phyloP scores from a whole-genome alignment of 1,140 invertebrate genomes.

The Drosophila chauvacae region DNA sequence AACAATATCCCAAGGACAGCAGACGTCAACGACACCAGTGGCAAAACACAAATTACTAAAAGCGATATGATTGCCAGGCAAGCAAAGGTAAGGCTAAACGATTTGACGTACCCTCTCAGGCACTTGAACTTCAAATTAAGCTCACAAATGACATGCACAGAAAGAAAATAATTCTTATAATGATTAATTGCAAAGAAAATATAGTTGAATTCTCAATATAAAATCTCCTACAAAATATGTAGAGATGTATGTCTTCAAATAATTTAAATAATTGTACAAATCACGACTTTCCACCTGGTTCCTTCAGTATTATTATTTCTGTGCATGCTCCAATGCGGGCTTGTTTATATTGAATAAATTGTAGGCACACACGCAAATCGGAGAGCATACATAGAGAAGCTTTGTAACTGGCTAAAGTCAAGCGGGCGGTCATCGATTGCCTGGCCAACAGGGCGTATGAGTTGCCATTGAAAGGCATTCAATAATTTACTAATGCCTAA shows the following conservation, averaged over 20 bases:
- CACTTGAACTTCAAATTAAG: slow-evolving; percentile 48
- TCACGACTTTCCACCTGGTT: neutral
- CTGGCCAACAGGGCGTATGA: slow-evolving; percentile 45
- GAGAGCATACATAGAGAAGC: slow-evolving; percentile 16
- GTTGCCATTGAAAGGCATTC: slow-evolving; percentile 56
- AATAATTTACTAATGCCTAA: slow-evolving; percentile 66
- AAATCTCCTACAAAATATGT: too few species aligned
- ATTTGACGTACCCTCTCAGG: slow-evolving; percentile 26
- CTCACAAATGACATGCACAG: slow-evolving; percentile 16
- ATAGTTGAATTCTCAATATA: too few species aligned
- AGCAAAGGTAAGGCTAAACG: slow-evolving; percentile 32
- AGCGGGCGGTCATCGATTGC: slow-evolving; percentile 58
- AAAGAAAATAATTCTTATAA: neutral
- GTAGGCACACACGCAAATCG: slow-evolving; percentile 52
- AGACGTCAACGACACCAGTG: slow-evolving; percentile 18
- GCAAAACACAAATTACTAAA: slow-evolving; percentile 43
- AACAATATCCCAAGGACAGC: slow-evolving; percentile 15
- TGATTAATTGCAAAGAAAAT: neutral
- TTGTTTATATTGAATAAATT: slow-evolving; percentile 36
- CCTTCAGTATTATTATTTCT: slow-evolving; percentile 5
- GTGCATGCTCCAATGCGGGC: slow-evolving; percentile 24
- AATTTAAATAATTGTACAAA: neutral
- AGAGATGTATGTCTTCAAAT: neutral
- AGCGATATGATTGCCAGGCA: slow-evolving; percentile 44
- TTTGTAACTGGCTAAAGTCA: slow-evolving; percentile 22